Conservation (phyloP, 1,140 invertebrate species). For the Riptortus pedestris region DNA sequence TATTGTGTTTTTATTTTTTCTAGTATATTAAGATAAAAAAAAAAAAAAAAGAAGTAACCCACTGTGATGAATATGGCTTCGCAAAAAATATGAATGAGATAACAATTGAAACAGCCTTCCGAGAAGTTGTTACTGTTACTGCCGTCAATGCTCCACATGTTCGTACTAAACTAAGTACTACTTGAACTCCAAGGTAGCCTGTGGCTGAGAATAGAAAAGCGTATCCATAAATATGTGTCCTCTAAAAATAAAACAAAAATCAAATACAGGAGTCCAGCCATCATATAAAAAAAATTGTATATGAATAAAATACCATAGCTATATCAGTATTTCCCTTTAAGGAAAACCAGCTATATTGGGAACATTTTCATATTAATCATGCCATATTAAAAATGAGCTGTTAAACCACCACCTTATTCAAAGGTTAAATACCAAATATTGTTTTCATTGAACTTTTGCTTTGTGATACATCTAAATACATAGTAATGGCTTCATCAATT, state of each 20-base stretch:
- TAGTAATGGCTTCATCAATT: too few relatives aligned
- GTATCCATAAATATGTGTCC: conserved; percentile 75
- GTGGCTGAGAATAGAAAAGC: conserved; percentile 75
- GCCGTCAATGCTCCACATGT: conserved; percentile 80
- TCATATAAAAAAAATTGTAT: neutral
- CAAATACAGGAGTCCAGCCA: neutral
- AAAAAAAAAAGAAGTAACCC: conserved; percentile 40
- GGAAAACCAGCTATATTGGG: too few relatives aligned
- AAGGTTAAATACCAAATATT: too few relatives aligned
- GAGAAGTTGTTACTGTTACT: conserved; percentile 76
- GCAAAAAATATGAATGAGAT: conserved; percentile 87
- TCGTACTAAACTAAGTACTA: conserved; percentile 77
- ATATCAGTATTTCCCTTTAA: too few relatives aligned
- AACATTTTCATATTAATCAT: too few relatives aligned
- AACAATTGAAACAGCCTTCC: conserved; percentile 85
- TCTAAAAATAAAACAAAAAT: conserved; percentile 40
- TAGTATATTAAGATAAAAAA: neutral
- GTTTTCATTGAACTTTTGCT: too few relatives aligned
- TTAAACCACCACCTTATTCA: too few relatives aligned
- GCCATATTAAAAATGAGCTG: too few relatives aligned
- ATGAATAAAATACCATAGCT: too few relatives aligned
- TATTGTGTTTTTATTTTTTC: neutral
- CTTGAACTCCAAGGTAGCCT: conserved; percentile 85
- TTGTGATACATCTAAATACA: too few relatives aligned
- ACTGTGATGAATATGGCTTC: conserved; percentile 90